Percentiles rank a stretch among this genome's conserved stretches.
Evolutionary conservation across 2,113 vertebrate species (phyloP).

Genomic region (Oreochromis spilurus): DNA sequence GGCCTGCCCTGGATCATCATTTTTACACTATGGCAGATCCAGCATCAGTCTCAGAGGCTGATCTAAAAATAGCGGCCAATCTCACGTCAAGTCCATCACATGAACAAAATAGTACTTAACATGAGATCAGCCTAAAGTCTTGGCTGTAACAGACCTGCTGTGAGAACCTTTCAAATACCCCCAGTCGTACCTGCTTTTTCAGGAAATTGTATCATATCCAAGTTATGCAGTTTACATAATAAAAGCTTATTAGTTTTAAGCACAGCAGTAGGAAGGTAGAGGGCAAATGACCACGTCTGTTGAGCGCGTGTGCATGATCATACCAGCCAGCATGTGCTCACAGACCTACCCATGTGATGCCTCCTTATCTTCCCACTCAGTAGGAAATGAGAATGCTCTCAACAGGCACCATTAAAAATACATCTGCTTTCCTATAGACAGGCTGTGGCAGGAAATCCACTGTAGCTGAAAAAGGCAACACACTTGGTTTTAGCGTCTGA

Average conservation of each 20-base stretch:
- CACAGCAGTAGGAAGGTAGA: neutral
- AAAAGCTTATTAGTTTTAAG: neutral
- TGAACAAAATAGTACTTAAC: neutral
- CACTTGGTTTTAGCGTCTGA: neutral
- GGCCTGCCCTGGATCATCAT: neutral
- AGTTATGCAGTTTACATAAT: neutral
- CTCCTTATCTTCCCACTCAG: conserved; percentile 17
- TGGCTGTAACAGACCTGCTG: neutral
- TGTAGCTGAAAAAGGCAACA: neutral
- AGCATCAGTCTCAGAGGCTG: neutral
- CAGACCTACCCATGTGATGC: conserved; percentile 50
- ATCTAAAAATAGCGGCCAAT: neutral
- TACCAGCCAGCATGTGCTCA: conserved; percentile 1
- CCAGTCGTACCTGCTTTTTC: neutral
- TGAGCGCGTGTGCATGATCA: conserved; percentile 11
- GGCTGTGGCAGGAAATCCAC: neutral
- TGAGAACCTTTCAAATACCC: neutral
- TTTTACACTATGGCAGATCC: neutral
- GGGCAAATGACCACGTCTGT: conserved; percentile 39
- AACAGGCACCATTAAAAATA: neutral
- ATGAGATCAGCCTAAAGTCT: neutral
- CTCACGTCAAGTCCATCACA: neutral
- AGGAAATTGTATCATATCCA: conserved; percentile 4
- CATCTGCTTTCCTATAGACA: neutral
- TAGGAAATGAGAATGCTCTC: neutral